A percentile compares a stretch with the other conserved stretches of the same genome.
These are phyloP conservation scores for Erebia palarica DNA, from an alignment of 2,888 invertebrate genomes.

Conservation along the genomic window DNA sequence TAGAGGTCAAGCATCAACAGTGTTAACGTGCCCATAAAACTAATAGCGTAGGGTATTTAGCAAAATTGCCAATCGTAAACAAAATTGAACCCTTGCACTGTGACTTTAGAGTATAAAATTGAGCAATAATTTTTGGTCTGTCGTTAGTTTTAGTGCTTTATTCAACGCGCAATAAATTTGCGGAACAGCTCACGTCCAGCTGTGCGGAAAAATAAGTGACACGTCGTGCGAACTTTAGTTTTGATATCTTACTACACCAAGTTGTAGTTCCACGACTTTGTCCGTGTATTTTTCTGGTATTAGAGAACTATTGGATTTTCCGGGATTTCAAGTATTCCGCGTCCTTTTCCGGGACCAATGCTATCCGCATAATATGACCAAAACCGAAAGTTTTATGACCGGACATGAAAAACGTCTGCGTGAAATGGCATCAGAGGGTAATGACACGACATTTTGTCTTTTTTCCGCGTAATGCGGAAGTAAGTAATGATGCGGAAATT, in stretches of 20 bases:
- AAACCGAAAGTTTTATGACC: too few relatives aligned
- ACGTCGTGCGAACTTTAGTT: background rate
- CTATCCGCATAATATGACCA: too few relatives aligned
- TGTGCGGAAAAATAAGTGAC: conserved; percentile 3
- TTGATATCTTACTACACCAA: background rate
- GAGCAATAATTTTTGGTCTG: background rate
- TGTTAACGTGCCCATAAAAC: conserved; percentile 17
- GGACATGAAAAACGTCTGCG: too few relatives aligned
- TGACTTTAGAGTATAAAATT: background rate
- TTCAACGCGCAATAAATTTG: conserved; percentile 12
- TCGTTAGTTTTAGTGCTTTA: conserved; percentile 13
- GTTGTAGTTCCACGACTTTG: background rate
- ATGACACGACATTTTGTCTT: too few relatives aligned
- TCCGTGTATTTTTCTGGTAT: background rate
- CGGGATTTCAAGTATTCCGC: too few relatives aligned
- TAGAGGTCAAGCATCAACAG: conserved; percentile 26
- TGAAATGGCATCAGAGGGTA: too few relatives aligned
- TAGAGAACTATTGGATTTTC: too few relatives aligned
- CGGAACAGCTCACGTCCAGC: conserved; percentile 9
- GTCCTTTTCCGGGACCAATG: too few relatives aligned
- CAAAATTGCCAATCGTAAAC: conserved; percentile 5
- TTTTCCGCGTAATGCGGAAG: too few relatives aligned
- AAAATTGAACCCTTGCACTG: background rate
- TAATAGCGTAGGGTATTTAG: conserved; percentile 23
- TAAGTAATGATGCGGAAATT: too few relatives aligned